Base-by-base conservation (phyloP, 2,888 invertebrate species). In the Pemphredon lugubris region DNA sequence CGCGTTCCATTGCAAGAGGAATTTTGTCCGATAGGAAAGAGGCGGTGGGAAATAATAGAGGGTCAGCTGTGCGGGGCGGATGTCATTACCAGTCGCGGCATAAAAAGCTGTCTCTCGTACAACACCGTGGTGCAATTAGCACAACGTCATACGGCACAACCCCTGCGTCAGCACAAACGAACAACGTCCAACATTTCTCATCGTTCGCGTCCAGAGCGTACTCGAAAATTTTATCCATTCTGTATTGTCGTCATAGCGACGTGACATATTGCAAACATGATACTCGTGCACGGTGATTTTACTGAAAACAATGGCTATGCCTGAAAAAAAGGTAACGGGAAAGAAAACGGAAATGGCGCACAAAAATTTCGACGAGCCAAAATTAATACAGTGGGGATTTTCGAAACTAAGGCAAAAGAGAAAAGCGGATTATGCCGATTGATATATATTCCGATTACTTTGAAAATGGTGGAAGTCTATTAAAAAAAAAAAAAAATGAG, bases 21-120 rank as follows among this genome's bases (percentile, higher is more conserved):
- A 54, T 69, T 73, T 60, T 34, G 73, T 57, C 64, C 57, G 73
- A 73, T 67, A 53, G 57, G 57, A 74, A 60, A 54, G 37, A 74
- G 44, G 45, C 47, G 58, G 53, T 13, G 80, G 65, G 81, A 83
- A 84, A 85, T 85, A 84, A 85, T 83, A 64, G 83, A 74, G 81
- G 85, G 81, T 85, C 83, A 85, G 81, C 83, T 85, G 85, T 74
- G 70, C 69, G 65, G 71, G 66, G 77, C 83, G 84, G 79, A 69
- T 85, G 85, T 85, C 85, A 85, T 81, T 77, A 75, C 73, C 85
- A 85, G 80, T 75, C 75, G 76, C 71, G 76, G 77, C 77, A 81
- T 83, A 80, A 80, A 79, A 79, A 80, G 80, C 79, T 72, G 61
- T 67, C 78, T 72, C 71, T 53, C 66, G 51, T 77, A 77, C 54